Evolutionary conservation across 2,797 vertebrate species (phyloP), one percentile per base, ranked within the genome.

Genomic region (Parotocinclus haroldoi): DNA sequence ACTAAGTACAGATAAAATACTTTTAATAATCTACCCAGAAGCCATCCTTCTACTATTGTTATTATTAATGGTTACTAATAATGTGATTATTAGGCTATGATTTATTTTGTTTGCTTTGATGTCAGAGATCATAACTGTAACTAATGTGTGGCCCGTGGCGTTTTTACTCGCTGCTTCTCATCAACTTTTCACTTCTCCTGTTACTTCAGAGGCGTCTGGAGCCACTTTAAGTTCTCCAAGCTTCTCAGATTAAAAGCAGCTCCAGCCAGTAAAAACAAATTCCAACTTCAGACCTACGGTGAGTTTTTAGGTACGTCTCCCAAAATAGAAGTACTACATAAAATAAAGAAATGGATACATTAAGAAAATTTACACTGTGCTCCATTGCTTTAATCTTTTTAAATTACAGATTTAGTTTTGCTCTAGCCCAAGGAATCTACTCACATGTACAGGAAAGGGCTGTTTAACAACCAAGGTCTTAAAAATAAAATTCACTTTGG

Each of bases 221-320:
- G 82, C 79, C 76, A 80, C 83, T 79, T 56, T 48, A 65, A 65
- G 63, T 42, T 16, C 63, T 37, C 40, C 14, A 44, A 57, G 88
- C 67, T 81, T 85, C 88, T 86, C 90, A 93, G 93, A 94, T 94
- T 90, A 92, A 84, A 81, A 86, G 74, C 86, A 89, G 84, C 75
- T 86, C 82, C 77, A 84, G 63, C 49, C 56, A 73, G 56, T 37
- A 19, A 63, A 72, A 63, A 58, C 58, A 68, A 68, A 58, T 39
- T 58, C 39, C 55, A 54, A 45, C 64, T 66, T 69, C 53, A 68
- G 58, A 62, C 65, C 36, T 51, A 13, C 37, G 44, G 54, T 52
- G 38, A 48, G 58, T 65, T 65, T n/a, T 56, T 53, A 65, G 53
- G 17, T 39, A 14, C 55, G 10, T 18, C 14, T 36, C 56, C 44